Evolutionary conservation across 1,140 invertebrate genomes (phyloP), one percentile per base, ranked within the genome.

Genomic region (Frieseomelitta varia): DNA sequence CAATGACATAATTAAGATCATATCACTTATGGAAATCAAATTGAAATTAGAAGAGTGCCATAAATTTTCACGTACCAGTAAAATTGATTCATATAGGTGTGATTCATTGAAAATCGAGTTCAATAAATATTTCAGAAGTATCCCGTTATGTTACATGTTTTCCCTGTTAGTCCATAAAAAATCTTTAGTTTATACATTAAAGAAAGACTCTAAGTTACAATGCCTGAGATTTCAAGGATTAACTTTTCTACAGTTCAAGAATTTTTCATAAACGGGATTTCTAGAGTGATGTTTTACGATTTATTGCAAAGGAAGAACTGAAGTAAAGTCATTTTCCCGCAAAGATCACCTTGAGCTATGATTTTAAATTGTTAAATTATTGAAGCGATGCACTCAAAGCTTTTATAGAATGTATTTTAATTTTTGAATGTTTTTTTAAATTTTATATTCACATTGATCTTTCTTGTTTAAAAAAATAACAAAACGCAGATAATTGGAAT

Each of bases 21-120:
- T 56, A 19, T 4, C n/a, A 71, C 71, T 30, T n/a, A 53, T 17
- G 34, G 67, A 27, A 58, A 47, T 24, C 4, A 51, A 4, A 34
- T 58, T 71, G 24, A 69, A 47, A 10, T 79, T 71, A 10, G 0
- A n/a, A 61, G 24, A 12, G 14, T 58, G 56, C 24, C 10, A 11
- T 58, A 12, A 58, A 11, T 2, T 61, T 61, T 14, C n/a, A n/a
- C 24, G 24, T 61, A 14, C 12, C 27, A 65, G 74, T 55, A 47
- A 17, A n/a, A 55, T 76, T 76, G 80, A 81, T 30, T 81, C 72
- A 81, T 63, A 51, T 14, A n/a, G 15, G 3, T 17, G 30, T 67
- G 79, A 81, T 81, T 81, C 71, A 81, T 75, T n/a, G 17, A 17
- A 15, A 27, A 2, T 55, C 15, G 2, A 19, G 12, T 30, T 47